Percentiles rank a stretch among this genome's conserved stretches.
These are phyloP conservation scores for Bufotes viridis DNA, from an alignment of 2,797 vertebrate genomes.

Conservation along the genomic window DNA sequence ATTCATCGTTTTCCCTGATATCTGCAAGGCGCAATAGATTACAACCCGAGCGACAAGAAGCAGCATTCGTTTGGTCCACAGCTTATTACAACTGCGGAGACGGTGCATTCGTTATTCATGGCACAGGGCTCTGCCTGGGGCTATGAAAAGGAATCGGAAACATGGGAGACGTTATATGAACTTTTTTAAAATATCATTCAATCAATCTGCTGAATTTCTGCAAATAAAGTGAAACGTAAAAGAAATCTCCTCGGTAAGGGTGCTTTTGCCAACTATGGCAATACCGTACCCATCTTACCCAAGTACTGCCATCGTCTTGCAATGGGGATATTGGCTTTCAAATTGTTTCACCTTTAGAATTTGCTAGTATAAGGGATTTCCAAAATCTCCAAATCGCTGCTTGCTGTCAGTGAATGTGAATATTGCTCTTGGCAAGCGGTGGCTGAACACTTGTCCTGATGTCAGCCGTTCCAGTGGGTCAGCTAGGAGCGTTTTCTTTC, in stretches of 20 bases:
- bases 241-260: not conserved
- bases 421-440: too few relatives aligned
- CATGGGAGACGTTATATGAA: not conserved
- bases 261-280: not conserved
- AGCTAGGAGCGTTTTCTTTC: too few relatives aligned
- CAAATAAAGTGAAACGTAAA: not conserved
- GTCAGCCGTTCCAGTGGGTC: too few relatives aligned
- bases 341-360: too few relatives aligned
- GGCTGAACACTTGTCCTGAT: too few relatives aligned
- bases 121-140: not conserved
- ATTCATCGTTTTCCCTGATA: conserved; percentile 84
- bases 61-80: not conserved
- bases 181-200: not conserved
- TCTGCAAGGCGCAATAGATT: conserved; percentile 69
- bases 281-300: too few relatives aligned
- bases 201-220: not conserved
- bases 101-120: not conserved
- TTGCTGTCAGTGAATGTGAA: too few relatives aligned
- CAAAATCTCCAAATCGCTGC: too few relatives aligned
- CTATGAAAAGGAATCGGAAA: not conserved
- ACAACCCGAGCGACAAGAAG: not conserved
- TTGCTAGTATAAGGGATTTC: too few relatives aligned
- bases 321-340: too few relatives aligned
- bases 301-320: too few relatives aligned
- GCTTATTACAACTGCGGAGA: not conserved